Base-by-base conservation (phyloP, 2,797 vertebrate genomes). In the Sebastes hopkinsi region DNA sequence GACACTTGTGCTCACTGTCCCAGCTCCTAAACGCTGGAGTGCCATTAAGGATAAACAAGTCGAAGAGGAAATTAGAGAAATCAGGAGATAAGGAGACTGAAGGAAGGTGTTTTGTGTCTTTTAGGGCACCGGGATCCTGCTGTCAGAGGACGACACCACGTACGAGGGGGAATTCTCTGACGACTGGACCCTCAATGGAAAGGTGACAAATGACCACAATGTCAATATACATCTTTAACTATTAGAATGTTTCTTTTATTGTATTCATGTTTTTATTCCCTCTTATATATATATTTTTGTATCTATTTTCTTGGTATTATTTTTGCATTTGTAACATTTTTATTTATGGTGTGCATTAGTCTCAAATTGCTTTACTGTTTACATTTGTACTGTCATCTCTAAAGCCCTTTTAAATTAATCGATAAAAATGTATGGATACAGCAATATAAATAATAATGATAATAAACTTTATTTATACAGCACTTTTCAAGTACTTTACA, bases 151-250 rank as follows among this genome's bases (percentile, higher is more conserved):
- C 69, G 97, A 99, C 91, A 99, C 99, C 0, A 94, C 96, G 3
- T 99, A 97, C 8, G 97, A 99, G 86, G 99, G 98, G 16, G 99
- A 99, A 30, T 99, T 99, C 93, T 98, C 97, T 1, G 99, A 99
- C 85, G 98, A 99, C 88, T 99, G 98, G 98, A 99, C 97, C 56
- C 96, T 99, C 29, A 98, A 87, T 80, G 99, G 99, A 80, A 99
- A 99, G 97, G 98, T 99, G 67, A 87, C n/a, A 52, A 54, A 71
- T 46, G 77, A 9, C 55, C 77, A 13, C 11, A 16, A 38, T 22
- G 30, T 13, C n/a, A 22, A 36, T 7, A 64, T 36, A 10, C 42
- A 42, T 27, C 8, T 42, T 42, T 25, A 66, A 27, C 14, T 25
- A 27, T 25, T 34, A 42, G 8, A 14, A 25, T 65, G 22, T 65